Base-by-base conservation (phyloP, 2,797 vertebrate species). In the Spea hammondii region DNA sequence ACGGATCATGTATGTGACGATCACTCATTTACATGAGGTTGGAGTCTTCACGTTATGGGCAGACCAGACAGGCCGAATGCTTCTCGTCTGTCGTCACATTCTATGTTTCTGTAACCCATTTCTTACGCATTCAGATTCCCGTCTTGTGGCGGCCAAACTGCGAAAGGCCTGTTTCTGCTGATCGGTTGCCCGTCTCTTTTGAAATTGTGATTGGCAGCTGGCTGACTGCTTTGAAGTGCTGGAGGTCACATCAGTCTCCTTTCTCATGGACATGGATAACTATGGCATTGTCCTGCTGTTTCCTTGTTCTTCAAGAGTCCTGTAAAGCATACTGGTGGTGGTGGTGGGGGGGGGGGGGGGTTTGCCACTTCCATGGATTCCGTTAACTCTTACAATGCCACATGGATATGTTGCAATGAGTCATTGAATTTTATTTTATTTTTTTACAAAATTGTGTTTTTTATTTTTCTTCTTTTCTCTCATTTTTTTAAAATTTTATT, bases 201-300 rank as follows among this genome's bases (percentile, higher is more conserved):
- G 55, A 78, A 44, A 72, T 74, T 65, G 51, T 79, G 78, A 79
- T 79, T 79, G 78, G 67, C 71, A 74, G 72, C 48, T 13, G 59
- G 50, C 55, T 65, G 48, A 44, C 69, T 74, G 71, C 78, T 62
- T 74, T 79, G 65, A 74, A 79, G 78, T 70, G 12, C 54, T 55
- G 48, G 70, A 79, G 71, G 71, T 69, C 76, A 78, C 55, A 47
- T 78, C 44, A 14, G 70, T 45, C 77, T 66, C 49, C 57, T 69
- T 79, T 72, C 78, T 74, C 65, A 74, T 69, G 72, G 65, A 69
- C 47, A 9, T 47, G 54, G 78, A 74, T 74, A 74, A 74, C 55
- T 70, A 74, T 79, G 65, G 65, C 65, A 65, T 74, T 79, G 77
- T 79, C 74, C 77, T 69, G 46, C 54, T 50, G 57, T 74, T 67